Evolutionary conservation across 2,113 vertebrate species (phyloP).

Genomic region (Melospiza georgiana): DNA sequence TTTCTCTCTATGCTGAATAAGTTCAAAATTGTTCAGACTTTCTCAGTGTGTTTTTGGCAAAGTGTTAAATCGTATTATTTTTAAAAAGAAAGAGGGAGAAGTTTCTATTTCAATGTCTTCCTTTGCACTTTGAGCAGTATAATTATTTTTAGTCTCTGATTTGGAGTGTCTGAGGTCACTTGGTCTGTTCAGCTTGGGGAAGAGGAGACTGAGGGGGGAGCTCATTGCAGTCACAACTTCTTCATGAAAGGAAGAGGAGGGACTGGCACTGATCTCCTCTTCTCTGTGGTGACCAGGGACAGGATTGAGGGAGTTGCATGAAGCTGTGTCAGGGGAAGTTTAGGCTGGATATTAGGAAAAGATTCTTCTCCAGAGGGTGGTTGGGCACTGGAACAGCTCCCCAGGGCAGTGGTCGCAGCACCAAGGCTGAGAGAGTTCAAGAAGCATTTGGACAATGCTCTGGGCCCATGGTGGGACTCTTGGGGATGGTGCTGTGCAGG

Average conservation of each 20-base stretch:
- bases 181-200: background rate
- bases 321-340: background rate
- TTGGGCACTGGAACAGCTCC: background rate
- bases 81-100: background rate
- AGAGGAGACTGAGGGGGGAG: background rate
- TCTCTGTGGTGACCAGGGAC: background rate
- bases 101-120: background rate
- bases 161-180: background rate
- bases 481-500: background rate
- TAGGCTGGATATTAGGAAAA: background rate
- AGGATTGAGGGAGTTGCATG: background rate
- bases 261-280: background rate
- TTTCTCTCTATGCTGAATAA: background rate
- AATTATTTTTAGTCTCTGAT: background rate
- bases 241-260: background rate
- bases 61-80: background rate
- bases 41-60: background rate
- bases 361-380: background rate
- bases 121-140: background rate
- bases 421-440: background rate
- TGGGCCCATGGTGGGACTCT: background rate
- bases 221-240: background rate
- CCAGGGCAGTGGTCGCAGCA: rapidly evolving
- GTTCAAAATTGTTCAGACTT: background rate
- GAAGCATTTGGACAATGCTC: background rate